Evolutionary conservation across 2,797 vertebrate species (phyloP), one percentile per base, ranked within the genome.

Genomic region (Amblyopsis hoosieri): DNA sequence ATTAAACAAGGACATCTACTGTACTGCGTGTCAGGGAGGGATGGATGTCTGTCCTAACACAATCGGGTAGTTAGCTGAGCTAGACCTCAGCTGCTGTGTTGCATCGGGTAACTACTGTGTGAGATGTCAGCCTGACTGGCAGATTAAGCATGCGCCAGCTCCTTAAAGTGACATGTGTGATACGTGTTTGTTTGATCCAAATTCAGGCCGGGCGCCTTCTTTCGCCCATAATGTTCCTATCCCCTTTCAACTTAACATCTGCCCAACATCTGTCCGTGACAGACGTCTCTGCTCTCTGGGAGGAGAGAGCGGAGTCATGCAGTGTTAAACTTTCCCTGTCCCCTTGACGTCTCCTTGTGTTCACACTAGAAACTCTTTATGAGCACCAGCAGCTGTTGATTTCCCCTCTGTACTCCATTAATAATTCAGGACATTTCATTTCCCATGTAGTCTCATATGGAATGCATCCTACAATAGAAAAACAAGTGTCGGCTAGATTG

Each of bases 391-490:
- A 88, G 83, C 82, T 85, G 84, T 72, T 48, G 62, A 61, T 51
- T 65, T 66, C 66, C 9, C 11, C 12, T 31, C 60, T 80, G 31
- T 51, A 17, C 64, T 70, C 75, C 64, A 75, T 84, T 79, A 84
- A 86, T 79, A 80, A 85, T 87, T 79, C 71, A 87, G 64, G 7
- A 67, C n/a, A 31, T 49, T 79, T 79, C 64, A 66, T 67, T 69
- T 55, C 0, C n/a, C 14, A 5, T 57, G 69, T 58, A 13, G 73
- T 66, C 45, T 80, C 53, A 4, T 62, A 45, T 42, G 66, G 65
- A 83, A 78, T 80, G 68, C 70, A 62, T 76, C 60, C 63, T 31
- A 2, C 29, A 78, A 55, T 37, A 1, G 2, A 64, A 42, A 29
- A 74, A 55, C 71, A 53, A 67, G 70, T 48, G 47, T 3, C 6